These are phyloP conservation scores for Hyaena hyaena DNA, from an alignment of 2,113 vertebrate species.

Conservation along the genomic window DNA sequence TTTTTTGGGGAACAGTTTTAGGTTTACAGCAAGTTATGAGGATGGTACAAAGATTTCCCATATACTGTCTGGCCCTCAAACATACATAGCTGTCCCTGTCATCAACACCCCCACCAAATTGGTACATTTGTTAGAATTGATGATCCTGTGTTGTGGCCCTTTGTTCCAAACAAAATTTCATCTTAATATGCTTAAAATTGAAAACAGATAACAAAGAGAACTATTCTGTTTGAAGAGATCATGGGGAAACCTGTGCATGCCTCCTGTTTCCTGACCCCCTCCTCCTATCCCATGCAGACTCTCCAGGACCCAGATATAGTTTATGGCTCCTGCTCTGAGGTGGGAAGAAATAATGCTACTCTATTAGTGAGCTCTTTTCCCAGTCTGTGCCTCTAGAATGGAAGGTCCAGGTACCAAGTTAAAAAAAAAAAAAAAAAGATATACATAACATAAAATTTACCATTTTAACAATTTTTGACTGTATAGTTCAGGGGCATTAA, in stretches of 20 bases:
- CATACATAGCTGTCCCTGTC: not conserved
- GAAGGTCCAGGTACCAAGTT: not conserved
- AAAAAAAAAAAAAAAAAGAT: not conserved
- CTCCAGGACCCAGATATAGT: not conserved
- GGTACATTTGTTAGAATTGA: not conserved
- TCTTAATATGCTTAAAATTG: not conserved
- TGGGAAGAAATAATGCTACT: not conserved
- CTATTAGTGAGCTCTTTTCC: not conserved
- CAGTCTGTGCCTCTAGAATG: not conserved
- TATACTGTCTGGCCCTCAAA: not conserved
- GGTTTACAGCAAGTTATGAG: not conserved
- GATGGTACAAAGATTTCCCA: not conserved
- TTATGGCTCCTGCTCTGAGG: not conserved
- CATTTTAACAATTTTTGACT: conserved; percentile 7
- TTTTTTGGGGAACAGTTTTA: not conserved
- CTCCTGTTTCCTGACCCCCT: not conserved
- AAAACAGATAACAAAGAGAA: not conserved
- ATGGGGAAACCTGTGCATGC: not conserved
- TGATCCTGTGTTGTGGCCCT: not conserved
- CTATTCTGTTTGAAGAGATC: not conserved
- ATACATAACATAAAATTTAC: not conserved
- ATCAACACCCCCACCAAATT: not conserved
- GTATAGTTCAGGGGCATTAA: not conserved
- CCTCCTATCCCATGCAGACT: not conserved
- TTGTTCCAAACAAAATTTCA: not conserved